Evolutionary conservation across 2,888 invertebrate genomes (phyloP).

Genomic region (Elmis aenea): DNA sequence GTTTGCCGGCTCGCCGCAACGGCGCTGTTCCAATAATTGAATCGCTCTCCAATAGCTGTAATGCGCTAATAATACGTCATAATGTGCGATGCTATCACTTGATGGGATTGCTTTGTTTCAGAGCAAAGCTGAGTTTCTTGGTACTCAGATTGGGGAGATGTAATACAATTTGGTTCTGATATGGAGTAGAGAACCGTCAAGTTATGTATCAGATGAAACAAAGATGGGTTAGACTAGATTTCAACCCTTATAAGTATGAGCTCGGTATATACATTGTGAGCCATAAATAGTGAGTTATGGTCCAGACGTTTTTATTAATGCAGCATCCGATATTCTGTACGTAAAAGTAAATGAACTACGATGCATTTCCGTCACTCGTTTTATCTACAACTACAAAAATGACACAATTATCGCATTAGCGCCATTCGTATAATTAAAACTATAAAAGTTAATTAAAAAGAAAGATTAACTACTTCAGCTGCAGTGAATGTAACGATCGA

Average conservation of each 20-base stretch:
- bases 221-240: constrained; percentile 2
- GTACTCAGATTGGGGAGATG: constrained; percentile 40
- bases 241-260: not conserved
- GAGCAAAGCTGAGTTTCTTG: constrained; percentile 35
- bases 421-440: too few relatives aligned
- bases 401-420: too few relatives aligned
- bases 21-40: constrained; percentile 51
- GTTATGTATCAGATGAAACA: constrained; percentile 24
- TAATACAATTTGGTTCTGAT: constrained; percentile 44
- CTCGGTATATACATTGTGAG: too few relatives aligned
- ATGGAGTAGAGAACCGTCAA: constrained; percentile 30
- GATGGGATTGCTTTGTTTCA: constrained; percentile 51
- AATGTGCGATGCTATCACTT: constrained; percentile 48
- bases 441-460: too few relatives aligned
- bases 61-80: constrained; percentile 52
- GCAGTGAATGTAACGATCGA: too few relatives aligned
- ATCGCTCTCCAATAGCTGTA: constrained; percentile 50
- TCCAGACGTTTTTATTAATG: too few relatives aligned
- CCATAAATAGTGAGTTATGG: too few relatives aligned
- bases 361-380: too few relatives aligned
- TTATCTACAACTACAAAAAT: too few relatives aligned
- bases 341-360: too few relatives aligned
- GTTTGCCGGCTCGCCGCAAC: constrained; percentile 43
- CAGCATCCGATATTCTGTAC: too few relatives aligned
- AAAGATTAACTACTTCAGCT: too few relatives aligned